Evolutionary conservation across 2,797 vertebrate genomes (phyloP).

Genomic region (Galagoides demidoff): DNA sequence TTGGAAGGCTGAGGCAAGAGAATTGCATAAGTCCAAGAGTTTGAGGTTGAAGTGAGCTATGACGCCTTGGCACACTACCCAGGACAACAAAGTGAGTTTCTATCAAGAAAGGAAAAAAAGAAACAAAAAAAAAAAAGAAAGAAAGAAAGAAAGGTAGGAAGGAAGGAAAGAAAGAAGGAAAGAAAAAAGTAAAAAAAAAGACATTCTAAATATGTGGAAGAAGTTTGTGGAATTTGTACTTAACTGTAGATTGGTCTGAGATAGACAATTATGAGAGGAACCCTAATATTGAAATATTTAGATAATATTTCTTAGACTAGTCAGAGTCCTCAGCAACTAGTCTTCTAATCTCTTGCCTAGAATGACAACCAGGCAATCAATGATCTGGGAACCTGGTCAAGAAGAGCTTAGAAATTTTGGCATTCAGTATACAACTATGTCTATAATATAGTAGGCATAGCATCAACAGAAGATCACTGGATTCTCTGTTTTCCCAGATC

Average conservation of each 20-base stretch:
- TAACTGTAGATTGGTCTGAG: background rate
- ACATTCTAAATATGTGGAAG: background rate
- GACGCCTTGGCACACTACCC: too few relatives aligned
- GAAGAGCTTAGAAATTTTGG: conserved; percentile 25
- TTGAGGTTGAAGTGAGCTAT: too few relatives aligned
- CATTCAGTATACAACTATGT: background rate
- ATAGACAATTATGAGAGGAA: background rate
- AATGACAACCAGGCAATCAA: background rate
- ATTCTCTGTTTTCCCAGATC: background rate
- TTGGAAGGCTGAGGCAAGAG: too few relatives aligned
- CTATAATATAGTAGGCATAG: background rate
- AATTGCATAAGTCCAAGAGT: too few relatives aligned
- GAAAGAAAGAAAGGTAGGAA: too few relatives aligned
- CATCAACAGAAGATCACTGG: background rate
- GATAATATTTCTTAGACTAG: background rate
- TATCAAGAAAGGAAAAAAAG: too few relatives aligned
- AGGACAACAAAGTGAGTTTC: too few relatives aligned
- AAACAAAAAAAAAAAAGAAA: too few relatives aligned
- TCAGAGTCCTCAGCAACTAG: background rate
- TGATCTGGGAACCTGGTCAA: conserved; percentile 8
- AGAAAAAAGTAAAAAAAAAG: background rate
- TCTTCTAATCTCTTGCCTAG: conserved; percentile 27
- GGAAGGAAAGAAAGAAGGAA: too few relatives aligned
- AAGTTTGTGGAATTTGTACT: background rate
- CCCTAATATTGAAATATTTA: background rate